Conservation (phyloP, 2,113 vertebrate species). For the Cariama cristata region DNA sequence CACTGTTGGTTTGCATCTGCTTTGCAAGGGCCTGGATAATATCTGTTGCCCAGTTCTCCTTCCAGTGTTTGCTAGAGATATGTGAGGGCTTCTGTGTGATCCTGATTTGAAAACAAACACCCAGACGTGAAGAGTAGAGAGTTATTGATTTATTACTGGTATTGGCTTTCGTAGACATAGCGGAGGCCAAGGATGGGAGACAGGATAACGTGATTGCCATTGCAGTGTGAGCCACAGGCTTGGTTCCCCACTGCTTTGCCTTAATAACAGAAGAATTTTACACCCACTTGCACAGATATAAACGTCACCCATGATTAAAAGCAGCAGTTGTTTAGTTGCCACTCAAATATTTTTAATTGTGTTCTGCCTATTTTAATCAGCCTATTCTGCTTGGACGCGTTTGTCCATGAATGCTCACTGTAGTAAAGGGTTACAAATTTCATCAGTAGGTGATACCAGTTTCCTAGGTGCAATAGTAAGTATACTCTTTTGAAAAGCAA, state of each 20-base stretch:
- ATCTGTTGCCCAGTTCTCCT: background rate
- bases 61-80: background rate
- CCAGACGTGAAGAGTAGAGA: background rate
- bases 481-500: background rate
- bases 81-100: background rate
- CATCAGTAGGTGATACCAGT: background rate
- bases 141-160: background rate
- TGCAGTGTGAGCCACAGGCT: background rate
- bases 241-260: background rate
- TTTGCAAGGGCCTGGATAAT: background rate
- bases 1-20: background rate
- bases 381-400: background rate
- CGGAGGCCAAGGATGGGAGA: background rate
- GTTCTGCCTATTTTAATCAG: background rate
- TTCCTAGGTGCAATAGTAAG: background rate
- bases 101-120: background rate
- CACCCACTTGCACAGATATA: constrained; percentile 17
- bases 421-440: background rate
- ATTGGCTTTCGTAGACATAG: background rate
- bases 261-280: constrained; percentile 20
- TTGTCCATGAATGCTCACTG: background rate
- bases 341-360: background rate
- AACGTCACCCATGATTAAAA: background rate
- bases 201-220: background rate
- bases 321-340: constrained; percentile 29